Evolutionary conservation across 92 coral and sea anemone species (phyloP).

Genomic region (Ricordea florida): DNA sequence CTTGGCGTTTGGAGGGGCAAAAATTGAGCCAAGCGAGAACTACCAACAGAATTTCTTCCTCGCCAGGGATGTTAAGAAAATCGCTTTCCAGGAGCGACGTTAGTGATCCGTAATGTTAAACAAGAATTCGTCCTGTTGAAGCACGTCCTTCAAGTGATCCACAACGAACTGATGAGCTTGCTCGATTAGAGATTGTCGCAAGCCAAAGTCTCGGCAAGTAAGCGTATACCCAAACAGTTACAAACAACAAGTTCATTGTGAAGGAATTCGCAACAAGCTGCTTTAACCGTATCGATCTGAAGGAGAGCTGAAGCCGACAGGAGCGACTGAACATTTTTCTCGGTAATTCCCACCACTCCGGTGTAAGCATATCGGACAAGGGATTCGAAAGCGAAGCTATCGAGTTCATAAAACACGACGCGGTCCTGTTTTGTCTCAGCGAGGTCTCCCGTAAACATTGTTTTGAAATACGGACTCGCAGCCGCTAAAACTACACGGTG

Average conservation of each 20-base stretch:
- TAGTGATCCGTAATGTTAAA: conserved; percentile 69
- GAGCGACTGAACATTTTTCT: conserved; percentile 67
- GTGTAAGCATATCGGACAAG: conserved; percentile 64
- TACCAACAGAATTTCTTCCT: conserved; percentile 50
- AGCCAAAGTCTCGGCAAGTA: conserved; percentile 73
- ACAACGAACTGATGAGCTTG: conserved; percentile 59
- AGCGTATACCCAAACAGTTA: conserved; percentile 85
- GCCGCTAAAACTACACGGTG: conserved; percentile 82
- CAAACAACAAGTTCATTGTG: conserved; percentile 43
- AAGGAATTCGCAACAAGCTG: conserved; percentile 71
- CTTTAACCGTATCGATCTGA: conserved; percentile 53
- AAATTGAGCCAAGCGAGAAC: conserved; percentile 66
- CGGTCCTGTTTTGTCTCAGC: conserved; percentile 61
- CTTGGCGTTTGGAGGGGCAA: conserved; percentile 34
- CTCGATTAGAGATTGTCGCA: conserved; percentile 67
- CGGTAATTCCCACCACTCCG: conserved; percentile 58
- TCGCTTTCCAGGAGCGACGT: conserved; percentile 44
- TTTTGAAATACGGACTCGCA: conserved; percentile 86
- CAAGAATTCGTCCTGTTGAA: conserved; percentile 73
- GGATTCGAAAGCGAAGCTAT: conserved; percentile 52
- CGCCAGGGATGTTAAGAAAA: conserved; percentile 52
- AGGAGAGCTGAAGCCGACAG: conserved; percentile 72
- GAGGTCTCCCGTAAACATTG: conserved; percentile 80
- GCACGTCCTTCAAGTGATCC: conserved; percentile 63
- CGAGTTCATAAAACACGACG: conserved; percentile 51